These are phyloP conservation scores for Rhagonycha lutea DNA, from an alignment of 2,888 invertebrate genomes.

Conservation along the genomic window DNA sequence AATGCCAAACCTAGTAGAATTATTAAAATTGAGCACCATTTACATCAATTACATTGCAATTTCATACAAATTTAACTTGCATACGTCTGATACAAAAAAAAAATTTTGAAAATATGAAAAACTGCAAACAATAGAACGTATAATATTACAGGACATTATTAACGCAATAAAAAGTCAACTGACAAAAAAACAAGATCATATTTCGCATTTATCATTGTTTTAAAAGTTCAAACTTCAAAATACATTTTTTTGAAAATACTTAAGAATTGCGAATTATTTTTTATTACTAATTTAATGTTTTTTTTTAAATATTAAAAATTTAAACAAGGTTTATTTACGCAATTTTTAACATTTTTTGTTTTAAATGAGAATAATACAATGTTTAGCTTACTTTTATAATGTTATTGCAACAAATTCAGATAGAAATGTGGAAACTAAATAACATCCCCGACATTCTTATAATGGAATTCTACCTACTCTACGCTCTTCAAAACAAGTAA, in stretches of 20 bases:
- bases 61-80: slow-evolving; percentile 1
- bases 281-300: no score
- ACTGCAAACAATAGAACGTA: neutral
- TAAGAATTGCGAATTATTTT: no score
- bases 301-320: no score
- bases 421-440: neutral
- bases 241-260: no score
- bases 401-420: neutral
- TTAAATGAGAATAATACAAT: neutral
- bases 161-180: neutral
- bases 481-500: neutral
- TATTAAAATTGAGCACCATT: neutral
- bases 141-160: neutral
- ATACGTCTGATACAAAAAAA: neutral
- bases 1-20: neutral
- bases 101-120: neutral
- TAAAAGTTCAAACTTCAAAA: no score
- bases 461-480: neutral
- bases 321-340: no score
- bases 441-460: neutral
- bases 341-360: neutral
- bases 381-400: neutral
- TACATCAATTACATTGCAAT: slow-evolving; percentile 2
- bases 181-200: neutral
- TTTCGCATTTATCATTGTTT: neutral